These are phyloP conservation scores for Caenorhabditis wallacei DNA, from an alignment of 2,888 invertebrate genomes.

Conservation along the genomic window DNA sequence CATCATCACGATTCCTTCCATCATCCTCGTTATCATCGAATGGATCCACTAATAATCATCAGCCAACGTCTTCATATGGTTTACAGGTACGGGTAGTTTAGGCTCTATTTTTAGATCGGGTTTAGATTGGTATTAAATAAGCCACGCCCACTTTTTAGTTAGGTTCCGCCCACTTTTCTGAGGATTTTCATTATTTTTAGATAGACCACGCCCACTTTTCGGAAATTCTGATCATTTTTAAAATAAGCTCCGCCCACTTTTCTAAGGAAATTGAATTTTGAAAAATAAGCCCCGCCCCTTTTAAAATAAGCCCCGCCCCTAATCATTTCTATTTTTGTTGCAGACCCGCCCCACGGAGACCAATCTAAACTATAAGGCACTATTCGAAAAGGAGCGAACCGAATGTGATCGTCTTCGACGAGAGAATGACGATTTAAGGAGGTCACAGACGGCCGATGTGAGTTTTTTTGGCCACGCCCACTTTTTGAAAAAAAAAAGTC, in stretches of 20 bases:
- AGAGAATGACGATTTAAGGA: slow-evolving; percentile 74
- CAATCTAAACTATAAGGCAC: slow-evolving; percentile 75
- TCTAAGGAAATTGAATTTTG: too few species aligned
- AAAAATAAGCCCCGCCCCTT: too few species aligned
- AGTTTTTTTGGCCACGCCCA: slow-evolving; percentile 14
- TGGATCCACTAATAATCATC: slow-evolving; percentile 24
- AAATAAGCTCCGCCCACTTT: too few species aligned
- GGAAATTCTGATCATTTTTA: background rate
- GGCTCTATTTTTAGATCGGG: too few species aligned
- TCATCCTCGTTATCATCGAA: slow-evolving; percentile 55
- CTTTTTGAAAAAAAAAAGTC: too few species aligned
- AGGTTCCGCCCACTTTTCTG: too few species aligned
- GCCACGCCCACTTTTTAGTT: too few species aligned
- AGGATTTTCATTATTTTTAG: too few species aligned
- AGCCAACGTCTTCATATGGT: slow-evolving; percentile 33
- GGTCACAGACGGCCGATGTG: slow-evolving; percentile 64
- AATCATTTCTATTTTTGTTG: background rate
- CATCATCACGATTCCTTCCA: slow-evolving; percentile 40
- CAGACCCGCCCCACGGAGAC: slow-evolving; percentile 68
- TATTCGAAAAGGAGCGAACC: slow-evolving; percentile 79
- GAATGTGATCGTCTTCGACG: slow-evolving; percentile 78
- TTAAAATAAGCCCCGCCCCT: background rate
- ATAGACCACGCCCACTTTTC: too few species aligned
- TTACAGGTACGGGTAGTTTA: too few species aligned
- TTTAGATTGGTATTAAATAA: too few species aligned